Evolutionary conservation across 2,113 vertebrate genomes (phyloP).

Genomic region (Dendrocopos noguchii): DNA sequence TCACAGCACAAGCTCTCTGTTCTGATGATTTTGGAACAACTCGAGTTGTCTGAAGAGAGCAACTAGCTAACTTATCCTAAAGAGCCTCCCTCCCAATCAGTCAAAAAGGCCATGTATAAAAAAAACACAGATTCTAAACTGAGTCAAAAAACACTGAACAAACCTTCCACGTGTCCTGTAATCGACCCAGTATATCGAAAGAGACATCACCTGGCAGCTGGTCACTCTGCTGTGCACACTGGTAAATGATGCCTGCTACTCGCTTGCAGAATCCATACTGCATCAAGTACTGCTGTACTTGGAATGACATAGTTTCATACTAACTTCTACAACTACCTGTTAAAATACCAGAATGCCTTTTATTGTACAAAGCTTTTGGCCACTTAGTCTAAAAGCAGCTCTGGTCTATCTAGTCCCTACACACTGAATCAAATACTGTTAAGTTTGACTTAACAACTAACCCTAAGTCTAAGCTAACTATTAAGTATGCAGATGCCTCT

Average conservation of each 20-base stretch:
- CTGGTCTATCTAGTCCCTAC: neutral
- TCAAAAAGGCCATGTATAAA: neutral
- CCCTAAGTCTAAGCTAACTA: neutral
- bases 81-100: neutral
- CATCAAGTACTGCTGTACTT: neutral
- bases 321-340: neutral
- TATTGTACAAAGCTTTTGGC: neutral
- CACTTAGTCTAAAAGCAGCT: neutral
- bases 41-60: neutral
- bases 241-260: neutral
- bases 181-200: neutral
- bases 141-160: neutral
- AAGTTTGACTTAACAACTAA: neutral
- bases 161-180: neutral
- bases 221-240: neutral
- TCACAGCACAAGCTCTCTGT: neutral
- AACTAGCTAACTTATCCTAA: neutral
- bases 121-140: neutral
- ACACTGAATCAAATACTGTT: neutral
- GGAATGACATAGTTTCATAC: neutral
- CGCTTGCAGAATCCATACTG: neutral
- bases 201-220: neutral
- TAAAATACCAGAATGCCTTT: neutral
- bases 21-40: neutral
- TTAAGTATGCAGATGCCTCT: neutral